Conservation (phyloP, 2,797 vertebrate species). For the Notamacropus eugenii region DNA sequence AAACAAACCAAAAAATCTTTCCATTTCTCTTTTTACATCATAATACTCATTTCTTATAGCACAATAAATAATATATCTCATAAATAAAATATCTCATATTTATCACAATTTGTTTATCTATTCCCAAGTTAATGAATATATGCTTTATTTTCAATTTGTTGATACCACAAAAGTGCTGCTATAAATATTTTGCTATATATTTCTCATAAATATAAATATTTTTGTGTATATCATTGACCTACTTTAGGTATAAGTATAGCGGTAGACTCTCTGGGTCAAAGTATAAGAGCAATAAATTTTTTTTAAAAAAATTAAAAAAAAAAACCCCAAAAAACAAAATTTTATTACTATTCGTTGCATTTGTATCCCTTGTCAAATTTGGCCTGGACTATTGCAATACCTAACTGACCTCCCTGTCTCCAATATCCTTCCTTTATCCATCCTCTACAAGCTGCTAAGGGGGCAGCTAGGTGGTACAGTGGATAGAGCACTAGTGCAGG, state of each 20-base stretch:
- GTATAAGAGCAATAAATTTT: background rate
- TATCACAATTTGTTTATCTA: background rate
- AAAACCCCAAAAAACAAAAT: background rate
- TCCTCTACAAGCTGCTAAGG: background rate
- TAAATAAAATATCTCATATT: background rate
- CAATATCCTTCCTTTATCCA: background rate
- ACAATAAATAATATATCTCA: background rate
- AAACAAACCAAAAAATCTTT: background rate
- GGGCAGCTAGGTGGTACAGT: no score
- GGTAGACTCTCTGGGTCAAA: background rate
- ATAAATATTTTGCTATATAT: background rate
- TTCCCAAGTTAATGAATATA: background rate
- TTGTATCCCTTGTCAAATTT: background rate
- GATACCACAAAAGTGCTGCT: background rate
- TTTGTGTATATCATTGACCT: background rate
- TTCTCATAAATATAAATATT: background rate
- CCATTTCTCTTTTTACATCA: background rate
- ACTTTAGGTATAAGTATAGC: background rate
- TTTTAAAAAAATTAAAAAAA: background rate
- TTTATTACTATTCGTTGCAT: background rate
- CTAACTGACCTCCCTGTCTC: background rate
- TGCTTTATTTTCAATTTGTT: background rate
- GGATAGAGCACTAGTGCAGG: no score
- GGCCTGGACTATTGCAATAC: background rate
- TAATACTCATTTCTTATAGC: background rate